phyloP scores from a whole-genome alignment of 2,797 vertebrate species.

The Nannoperca obscura region DNA sequence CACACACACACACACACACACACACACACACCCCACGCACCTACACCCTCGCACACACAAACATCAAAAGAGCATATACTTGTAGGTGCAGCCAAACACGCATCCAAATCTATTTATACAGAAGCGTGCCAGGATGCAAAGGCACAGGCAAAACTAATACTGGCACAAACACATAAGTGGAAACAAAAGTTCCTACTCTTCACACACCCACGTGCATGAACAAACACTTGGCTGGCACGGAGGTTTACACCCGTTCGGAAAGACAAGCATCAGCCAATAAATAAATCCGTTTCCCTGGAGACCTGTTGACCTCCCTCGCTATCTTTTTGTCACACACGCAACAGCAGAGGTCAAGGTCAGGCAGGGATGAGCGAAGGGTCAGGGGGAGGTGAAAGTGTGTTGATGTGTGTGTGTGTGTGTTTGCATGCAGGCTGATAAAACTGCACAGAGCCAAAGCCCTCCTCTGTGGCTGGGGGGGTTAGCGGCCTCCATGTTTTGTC shows the following conservation, averaged over 20 bases:
- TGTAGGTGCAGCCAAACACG: constrained; percentile 49
- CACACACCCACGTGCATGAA: constrained; percentile 26
- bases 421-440: constrained; percentile 36
- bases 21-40: neutral
- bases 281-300: constrained; percentile 67
- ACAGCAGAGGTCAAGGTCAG: constrained; percentile 76
- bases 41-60: constrained; percentile 23
- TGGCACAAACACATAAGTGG: constrained; percentile 21
- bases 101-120: constrained; percentile 35
- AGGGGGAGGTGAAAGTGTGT: constrained; percentile 47
- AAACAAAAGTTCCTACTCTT: constrained; percentile 41
- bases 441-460: constrained; percentile 36
- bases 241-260: constrained; percentile 71
- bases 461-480: constrained; percentile 21
- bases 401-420: constrained; percentile 24
- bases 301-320: constrained; percentile 52
- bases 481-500: constrained; percentile 67
- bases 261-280: constrained; percentile 70
- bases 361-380: constrained; percentile 67
- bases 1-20: constrained; percentile 3
- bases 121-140: constrained; percentile 41
- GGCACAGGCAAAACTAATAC: constrained; percentile 52
- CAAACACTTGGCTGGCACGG: constrained; percentile 30
- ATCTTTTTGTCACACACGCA: constrained; percentile 46
- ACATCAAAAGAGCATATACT: constrained; percentile 49